Conservation (phyloP, 2,797 vertebrate genomes). For the Hylomyscus alleni region DNA sequence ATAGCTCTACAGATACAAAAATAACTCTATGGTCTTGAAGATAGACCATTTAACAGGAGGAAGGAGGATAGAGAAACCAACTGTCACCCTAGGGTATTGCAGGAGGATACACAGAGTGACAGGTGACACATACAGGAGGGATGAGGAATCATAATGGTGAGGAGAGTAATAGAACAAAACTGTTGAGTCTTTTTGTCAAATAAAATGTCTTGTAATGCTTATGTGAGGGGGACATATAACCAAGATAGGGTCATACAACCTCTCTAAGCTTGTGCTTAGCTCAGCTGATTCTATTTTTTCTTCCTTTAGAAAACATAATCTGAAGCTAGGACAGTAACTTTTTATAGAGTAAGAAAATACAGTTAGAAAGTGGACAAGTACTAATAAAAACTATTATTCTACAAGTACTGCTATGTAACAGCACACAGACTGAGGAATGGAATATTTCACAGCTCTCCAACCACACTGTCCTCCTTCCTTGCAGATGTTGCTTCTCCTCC, state of each 20-base stretch:
- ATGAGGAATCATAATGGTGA: not conserved
- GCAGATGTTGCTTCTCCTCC: not conserved
- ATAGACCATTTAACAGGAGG: not conserved
- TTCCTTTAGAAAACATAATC: not conserved
- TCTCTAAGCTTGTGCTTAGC: not conserved
- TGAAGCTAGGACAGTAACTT: not conserved
- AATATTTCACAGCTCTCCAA: not conserved
- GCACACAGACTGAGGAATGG: not conserved
- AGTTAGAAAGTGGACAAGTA: not conserved
- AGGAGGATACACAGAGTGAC: not conserved
- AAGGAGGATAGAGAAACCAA: conserved; percentile 1
- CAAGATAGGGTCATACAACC: not conserved
- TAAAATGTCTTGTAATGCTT: not conserved
- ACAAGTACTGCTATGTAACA: not conserved
- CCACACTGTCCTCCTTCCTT: too few relatives aligned
- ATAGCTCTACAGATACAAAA: not conserved
- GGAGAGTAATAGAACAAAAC: not conserved
- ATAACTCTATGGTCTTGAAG: not conserved
- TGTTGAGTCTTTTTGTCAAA: not conserved
- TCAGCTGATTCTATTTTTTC: not conserved
- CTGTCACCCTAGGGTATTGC: not conserved
- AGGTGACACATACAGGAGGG: not conserved
- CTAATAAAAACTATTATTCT: not conserved
- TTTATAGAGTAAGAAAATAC: not conserved
- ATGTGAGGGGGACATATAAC: not conserved